A percentile compares a stretch with the other conserved stretches of the same genome.
phyloP scores from a whole-genome alignment of 2,113 vertebrate genomes.

The Strigops habroptila region DNA sequence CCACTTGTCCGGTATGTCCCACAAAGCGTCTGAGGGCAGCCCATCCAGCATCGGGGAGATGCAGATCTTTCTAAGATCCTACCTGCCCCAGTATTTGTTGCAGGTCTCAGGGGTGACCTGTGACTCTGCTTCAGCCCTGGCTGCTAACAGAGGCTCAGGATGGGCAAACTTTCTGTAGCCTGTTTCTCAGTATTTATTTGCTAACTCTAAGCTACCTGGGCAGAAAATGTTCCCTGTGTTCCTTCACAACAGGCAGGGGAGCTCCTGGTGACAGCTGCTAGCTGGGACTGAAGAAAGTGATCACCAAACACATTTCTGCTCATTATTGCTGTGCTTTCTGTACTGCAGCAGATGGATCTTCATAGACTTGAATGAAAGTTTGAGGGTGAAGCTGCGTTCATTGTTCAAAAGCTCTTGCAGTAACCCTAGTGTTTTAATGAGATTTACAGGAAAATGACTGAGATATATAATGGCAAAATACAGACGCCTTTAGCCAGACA shows the following conservation, averaged over 20 bases:
- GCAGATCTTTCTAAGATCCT: not conserved
- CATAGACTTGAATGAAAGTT: not conserved
- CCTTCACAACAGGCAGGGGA: not conserved
- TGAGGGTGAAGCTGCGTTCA: not conserved
- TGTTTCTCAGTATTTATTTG: not conserved
- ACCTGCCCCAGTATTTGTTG: rapidly evolving
- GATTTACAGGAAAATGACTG: not conserved
- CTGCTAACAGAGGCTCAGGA: not conserved
- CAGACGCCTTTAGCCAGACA: not conserved
- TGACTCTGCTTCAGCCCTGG: not conserved
- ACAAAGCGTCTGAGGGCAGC: not conserved
- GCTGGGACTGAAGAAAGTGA: not conserved
- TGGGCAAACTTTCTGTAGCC: not conserved
- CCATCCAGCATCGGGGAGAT: not conserved
- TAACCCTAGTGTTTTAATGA: not conserved
- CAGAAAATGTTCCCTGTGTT: not conserved
- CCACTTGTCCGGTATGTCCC: not conserved
- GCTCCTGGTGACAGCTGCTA: not conserved
- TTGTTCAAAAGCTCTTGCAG: not conserved
- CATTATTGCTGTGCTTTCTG: not conserved
- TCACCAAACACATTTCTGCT: not conserved
- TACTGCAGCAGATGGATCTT: not conserved
- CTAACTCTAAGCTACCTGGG: not conserved
- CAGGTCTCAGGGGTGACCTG: not conserved
- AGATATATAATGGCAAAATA: not conserved